A percentile compares a stretch with the other conserved stretches of the same genome.
Conservation (phyloP, 2,797 vertebrate species). For the Squalus acanthias region DNA sequence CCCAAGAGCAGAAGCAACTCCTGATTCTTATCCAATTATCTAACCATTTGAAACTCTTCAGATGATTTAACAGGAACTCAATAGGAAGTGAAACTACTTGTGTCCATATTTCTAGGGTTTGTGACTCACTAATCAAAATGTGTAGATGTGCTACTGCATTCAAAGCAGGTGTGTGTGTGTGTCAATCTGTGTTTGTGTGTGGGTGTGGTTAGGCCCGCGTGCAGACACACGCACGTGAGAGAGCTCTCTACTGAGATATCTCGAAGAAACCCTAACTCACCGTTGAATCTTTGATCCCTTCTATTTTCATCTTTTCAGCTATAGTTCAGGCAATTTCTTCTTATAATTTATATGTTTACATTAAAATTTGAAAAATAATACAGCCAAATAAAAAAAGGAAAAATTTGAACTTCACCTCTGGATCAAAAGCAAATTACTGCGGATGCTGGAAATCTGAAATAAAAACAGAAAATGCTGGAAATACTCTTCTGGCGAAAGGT, state of each 20-base stretch:
- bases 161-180: not conserved
- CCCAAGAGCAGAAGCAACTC: not conserved
- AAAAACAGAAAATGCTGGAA: no score
- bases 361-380: not conserved
- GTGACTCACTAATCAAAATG: not conserved
- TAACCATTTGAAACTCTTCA: conserved; percentile 28
- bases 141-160: no score
- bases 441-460: no score
- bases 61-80: conserved; percentile 8
- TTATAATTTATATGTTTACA: not conserved
- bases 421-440: not conserved
- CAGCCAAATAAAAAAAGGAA: not conserved
- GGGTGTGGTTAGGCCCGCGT: not conserved
- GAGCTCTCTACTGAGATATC: not conserved
- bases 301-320: not conserved
- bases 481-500: no score
- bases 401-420: not conserved
- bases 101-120: not conserved
- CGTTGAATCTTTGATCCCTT: not conserved
- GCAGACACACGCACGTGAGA: not conserved
- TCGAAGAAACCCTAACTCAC: not conserved
- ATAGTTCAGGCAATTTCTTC: not conserved
- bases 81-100: conserved; percentile 13
- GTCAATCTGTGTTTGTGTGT: not conserved
- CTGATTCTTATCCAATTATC: not conserved